Conservation (phyloP, 2,113 vertebrate species). For the Myiozetetes cayanensis region DNA sequence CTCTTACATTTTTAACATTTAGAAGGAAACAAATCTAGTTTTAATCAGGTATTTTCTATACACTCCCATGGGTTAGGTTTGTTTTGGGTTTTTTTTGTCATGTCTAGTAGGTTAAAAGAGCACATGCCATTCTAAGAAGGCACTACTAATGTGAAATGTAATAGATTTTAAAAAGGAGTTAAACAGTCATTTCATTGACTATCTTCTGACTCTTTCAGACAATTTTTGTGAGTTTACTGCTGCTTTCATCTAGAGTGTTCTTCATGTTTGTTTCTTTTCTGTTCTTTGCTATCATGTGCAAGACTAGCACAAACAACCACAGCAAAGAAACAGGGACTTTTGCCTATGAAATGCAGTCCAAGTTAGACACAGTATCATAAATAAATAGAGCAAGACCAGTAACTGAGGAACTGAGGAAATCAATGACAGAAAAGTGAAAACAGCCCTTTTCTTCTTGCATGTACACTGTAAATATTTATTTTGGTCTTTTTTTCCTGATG, state of each 20-base stretch:
- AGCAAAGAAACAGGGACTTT: not conserved
- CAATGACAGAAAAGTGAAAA: constrained; percentile 57
- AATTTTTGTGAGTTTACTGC: not conserved
- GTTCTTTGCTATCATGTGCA: not conserved
- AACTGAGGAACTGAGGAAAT: constrained; percentile 42
- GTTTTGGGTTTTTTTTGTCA: not conserved
- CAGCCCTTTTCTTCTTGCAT: constrained; percentile 41
- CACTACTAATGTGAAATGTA: not conserved
- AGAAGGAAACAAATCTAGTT: constrained; percentile 20
- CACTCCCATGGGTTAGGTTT: not conserved
- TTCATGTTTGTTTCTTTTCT: rapidly evolving
- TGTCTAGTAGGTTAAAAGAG: not conserved
- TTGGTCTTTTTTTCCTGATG: constrained; percentile 6
- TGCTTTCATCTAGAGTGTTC: not conserved
- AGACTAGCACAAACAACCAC: not conserved
- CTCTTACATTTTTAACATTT: not conserved
- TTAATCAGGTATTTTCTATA: constrained; percentile 26
- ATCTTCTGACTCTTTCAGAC: not conserved
- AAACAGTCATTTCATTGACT: not conserved
- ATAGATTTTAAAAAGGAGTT: not conserved
- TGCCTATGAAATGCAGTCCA: not conserved
- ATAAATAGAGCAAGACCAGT: constrained; percentile 21
- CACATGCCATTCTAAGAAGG: not conserved
- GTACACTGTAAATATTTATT: constrained; percentile 62
- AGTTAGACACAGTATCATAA: constrained; percentile 37